phyloP scores from a whole-genome alignment of 2,113 vertebrate genomes.

The Peromyscus californicus region DNA sequence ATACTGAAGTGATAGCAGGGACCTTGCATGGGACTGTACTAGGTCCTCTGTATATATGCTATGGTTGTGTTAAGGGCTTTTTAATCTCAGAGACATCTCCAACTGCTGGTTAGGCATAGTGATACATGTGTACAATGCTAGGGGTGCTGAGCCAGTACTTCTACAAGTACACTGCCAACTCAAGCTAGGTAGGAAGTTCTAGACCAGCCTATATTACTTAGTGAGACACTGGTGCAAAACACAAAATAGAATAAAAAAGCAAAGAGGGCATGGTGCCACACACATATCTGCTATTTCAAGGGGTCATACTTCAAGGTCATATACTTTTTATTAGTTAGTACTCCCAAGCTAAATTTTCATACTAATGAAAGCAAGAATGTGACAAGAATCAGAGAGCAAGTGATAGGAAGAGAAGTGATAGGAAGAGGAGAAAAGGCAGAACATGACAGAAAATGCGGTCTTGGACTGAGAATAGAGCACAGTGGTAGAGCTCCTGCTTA shows the following conservation, averaged over 20 bases:
- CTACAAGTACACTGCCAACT: not conserved
- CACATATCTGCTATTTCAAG: not conserved
- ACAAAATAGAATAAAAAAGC: not conserved
- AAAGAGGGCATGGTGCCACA: not conserved
- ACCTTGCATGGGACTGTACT: too few species aligned
- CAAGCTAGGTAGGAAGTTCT: not conserved
- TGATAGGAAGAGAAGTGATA: not conserved
- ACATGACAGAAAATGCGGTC: not conserved
- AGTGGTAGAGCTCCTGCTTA: not conserved
- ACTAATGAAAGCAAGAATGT: not conserved
- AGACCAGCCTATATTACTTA: not conserved
- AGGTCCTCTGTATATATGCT: too few species aligned
- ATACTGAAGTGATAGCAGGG: too few species aligned
- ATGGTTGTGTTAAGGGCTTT: not conserved
- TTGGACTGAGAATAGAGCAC: not conserved
- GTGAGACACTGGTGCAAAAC: not conserved
- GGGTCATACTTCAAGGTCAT: not conserved
- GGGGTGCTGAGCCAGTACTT: not conserved
- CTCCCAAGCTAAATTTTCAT: not conserved
- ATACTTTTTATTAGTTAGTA: constrained; percentile 23
- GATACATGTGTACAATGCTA: not conserved
- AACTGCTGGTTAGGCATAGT: not conserved
- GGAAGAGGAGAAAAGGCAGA: not conserved
- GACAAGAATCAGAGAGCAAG: not conserved
- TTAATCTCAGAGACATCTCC: not conserved